Percentiles rank a stretch among this genome's conserved stretches.
These are phyloP conservation scores for Alca torda DNA, from an alignment of 2,797 vertebrate genomes.

Conservation along the genomic window DNA sequence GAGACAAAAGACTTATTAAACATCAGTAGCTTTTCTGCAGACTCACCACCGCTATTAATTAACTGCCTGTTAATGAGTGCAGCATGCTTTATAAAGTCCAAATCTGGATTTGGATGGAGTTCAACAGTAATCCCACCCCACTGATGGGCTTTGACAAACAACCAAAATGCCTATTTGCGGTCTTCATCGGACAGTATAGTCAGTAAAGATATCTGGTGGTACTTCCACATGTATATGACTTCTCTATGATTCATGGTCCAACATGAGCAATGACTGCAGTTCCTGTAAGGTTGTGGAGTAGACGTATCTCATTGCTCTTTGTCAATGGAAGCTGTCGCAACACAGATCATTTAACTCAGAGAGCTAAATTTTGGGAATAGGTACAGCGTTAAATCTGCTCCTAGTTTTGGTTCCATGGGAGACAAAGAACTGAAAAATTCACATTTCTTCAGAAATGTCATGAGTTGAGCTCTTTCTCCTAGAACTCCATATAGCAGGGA, in stretches of 20 bases:
- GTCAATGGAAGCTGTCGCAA: neutral
- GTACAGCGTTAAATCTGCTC: neutral
- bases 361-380: neutral
- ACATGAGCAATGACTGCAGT: neutral
- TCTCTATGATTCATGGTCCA: neutral
- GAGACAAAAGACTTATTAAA: neutral
- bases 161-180: neutral
- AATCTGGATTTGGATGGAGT: neutral
- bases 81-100: neutral
- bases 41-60: neutral
- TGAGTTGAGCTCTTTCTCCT: neutral
- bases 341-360: neutral
- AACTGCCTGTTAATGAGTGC: neutral
- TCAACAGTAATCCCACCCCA: neutral
- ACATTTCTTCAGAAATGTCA: neutral
- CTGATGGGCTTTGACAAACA: neutral
- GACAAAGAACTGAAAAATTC: neutral
- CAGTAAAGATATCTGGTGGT: neutral
- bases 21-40: slow-evolving; percentile 5
- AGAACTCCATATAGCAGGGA: neutral
- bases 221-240: neutral
- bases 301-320: fast-evolving
- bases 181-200: neutral
- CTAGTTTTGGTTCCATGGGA: neutral
- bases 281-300: neutral